These are phyloP conservation scores for Microcaecilia unicolor DNA, from an alignment of 2,797 vertebrate species.

Conservation along the genomic window DNA sequence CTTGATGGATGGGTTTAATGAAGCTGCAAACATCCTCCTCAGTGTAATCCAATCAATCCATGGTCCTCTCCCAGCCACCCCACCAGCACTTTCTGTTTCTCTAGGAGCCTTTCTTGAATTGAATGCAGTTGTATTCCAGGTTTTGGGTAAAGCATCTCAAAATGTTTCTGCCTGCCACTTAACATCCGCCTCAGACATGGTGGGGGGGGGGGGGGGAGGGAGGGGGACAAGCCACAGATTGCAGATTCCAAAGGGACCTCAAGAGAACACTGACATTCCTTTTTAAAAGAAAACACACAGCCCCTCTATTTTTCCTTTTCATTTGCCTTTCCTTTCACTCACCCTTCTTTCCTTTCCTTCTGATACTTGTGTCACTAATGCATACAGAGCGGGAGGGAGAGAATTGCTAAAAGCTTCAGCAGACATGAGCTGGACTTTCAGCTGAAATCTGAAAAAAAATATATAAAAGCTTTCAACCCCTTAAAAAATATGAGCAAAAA, in stretches of 20 bases:
- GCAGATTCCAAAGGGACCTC: constrained; percentile 18
- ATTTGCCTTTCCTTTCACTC: background rate
- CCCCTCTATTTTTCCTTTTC: background rate
- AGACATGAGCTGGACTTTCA: background rate
- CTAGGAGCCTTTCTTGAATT: too few relatives aligned
- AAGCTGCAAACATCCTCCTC: constrained; percentile 5
- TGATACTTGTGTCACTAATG: constrained; percentile 5
- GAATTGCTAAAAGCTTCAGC: constrained; percentile 23
- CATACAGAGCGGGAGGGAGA: background rate
- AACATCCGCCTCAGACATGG: constrained; percentile 13
- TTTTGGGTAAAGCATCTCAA: constrained; percentile 17
- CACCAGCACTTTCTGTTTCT: too few relatives aligned
- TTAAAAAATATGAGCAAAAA: background rate
- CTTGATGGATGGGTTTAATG: background rate
- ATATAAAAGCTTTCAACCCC: constrained; percentile 5
- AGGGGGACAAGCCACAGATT: constrained; percentile 6
- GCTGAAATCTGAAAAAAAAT: background rate
- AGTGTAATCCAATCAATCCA: constrained; percentile 8
- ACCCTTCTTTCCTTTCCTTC: too few relatives aligned
- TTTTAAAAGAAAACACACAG: constrained; percentile 5
- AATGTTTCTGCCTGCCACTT: constrained; percentile 3
- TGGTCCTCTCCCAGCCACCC: too few relatives aligned
- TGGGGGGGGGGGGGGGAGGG: too few relatives aligned
- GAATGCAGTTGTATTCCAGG: constrained; percentile 17
- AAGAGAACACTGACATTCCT: constrained; percentile 21